These are phyloP conservation scores for Xestia sexstrigata DNA, from an alignment of 2,888 invertebrate genomes.

Conservation along the genomic window DNA sequence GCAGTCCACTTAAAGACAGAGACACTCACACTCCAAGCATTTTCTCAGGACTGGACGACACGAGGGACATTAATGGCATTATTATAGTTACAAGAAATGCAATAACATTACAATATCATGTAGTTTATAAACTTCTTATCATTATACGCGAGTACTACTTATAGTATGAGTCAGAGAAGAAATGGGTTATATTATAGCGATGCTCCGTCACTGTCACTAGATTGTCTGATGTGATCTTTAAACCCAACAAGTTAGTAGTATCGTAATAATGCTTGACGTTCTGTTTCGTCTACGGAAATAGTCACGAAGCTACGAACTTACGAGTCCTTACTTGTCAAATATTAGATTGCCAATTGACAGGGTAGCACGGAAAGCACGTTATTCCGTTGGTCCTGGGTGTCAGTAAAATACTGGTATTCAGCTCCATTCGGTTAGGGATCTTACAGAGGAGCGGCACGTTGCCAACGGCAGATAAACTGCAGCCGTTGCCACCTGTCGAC, in stretches of 20 bases:
- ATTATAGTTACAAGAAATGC: constrained; percentile 14
- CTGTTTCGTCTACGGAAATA: constrained; percentile 28
- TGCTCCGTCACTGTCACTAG: constrained; percentile 33
- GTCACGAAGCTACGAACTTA: background rate
- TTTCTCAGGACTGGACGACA: constrained; percentile 16
- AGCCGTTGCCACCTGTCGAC: no score
- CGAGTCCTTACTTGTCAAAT: background rate
- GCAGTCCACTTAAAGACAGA: background rate
- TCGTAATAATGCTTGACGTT: constrained; percentile 17
- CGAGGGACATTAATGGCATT: background rate
- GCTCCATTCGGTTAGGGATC: no score
- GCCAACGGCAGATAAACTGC: no score
- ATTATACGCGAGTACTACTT: background rate
- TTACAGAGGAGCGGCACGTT: no score
- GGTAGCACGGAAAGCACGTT: background rate
- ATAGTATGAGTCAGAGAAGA: constrained; percentile 54
- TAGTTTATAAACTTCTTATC: constrained; percentile 42
- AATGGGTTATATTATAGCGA: constrained; percentile 33
- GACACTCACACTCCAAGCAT: constrained; percentile 27
- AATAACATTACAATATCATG: constrained; percentile 29
- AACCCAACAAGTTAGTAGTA: constrained; percentile 32
- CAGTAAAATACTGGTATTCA: no score
- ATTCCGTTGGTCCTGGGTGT: no score
- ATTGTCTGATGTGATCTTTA: constrained; percentile 51
- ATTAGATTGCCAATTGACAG: background rate